phyloP scores from a whole-genome alignment of 2,113 vertebrate genomes.

The Prietella phreatophila region DNA sequence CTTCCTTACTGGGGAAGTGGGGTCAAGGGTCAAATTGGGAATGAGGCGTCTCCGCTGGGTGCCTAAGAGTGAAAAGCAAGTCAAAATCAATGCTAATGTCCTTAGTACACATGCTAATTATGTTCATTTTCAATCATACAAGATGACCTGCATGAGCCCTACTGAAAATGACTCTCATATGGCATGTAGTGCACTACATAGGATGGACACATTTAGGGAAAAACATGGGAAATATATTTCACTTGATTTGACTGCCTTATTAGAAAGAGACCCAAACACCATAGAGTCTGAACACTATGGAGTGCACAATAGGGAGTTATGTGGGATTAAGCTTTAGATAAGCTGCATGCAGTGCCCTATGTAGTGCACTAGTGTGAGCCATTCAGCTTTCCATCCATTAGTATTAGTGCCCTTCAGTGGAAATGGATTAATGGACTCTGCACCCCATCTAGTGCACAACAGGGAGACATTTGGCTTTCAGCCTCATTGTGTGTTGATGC shows the following conservation, averaged over 20 bases:
- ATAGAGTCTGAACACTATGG: background rate
- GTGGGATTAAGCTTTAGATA: background rate
- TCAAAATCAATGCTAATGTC: constrained; percentile 42
- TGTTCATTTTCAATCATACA: background rate
- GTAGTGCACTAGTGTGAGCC: background rate
- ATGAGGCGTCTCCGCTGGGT: constrained; percentile 90
- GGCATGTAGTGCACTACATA: background rate
- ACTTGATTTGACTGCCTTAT: background rate
- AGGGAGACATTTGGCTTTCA: constrained; percentile 11
- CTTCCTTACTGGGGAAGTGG: constrained; percentile 82
- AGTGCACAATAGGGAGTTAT: background rate
- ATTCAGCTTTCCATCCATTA: background rate
- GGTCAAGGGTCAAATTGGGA: constrained; percentile 85
- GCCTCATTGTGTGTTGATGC: background rate
- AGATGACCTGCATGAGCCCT: background rate
- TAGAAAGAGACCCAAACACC: background rate
- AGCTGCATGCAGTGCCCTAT: background rate
- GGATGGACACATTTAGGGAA: background rate
- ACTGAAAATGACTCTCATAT: background rate
- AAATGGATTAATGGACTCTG: background rate
- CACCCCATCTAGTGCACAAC: background rate
- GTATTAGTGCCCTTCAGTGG: background rate
- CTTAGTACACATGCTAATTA: background rate
- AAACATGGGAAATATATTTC: background rate
- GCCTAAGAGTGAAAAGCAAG: constrained; percentile 67